These are phyloP conservation scores for Latrodectus elegans DNA, from an alignment of 2,888 invertebrate species.

Conservation along the genomic window DNA sequence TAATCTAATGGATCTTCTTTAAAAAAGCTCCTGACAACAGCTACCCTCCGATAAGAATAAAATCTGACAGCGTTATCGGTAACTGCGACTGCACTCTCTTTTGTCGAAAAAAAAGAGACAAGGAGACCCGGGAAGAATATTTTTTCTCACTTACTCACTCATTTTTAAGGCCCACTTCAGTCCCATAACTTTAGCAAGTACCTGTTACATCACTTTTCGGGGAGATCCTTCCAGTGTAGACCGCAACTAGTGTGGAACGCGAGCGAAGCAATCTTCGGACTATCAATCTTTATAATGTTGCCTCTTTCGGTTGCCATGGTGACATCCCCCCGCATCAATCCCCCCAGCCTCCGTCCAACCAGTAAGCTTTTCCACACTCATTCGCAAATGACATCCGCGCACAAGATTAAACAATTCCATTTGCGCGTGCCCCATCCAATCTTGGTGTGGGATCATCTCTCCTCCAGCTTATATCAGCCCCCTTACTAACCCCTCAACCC, in stretches of 20 bases:
- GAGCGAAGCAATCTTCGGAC: slow-evolving; percentile 11
- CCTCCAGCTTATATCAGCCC: background rate
- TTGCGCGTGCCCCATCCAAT: background rate
- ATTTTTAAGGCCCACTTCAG: slow-evolving; percentile 2
- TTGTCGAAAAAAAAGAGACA: too few species aligned
- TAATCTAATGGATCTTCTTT: background rate
- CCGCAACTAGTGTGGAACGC: slow-evolving; percentile 64
- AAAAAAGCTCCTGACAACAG: background rate
- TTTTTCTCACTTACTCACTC: background rate
- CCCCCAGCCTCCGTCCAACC: slow-evolving; percentile 31
- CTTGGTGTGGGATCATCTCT: background rate
- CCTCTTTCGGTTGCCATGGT: slow-evolving; percentile 47
- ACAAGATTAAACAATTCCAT: slow-evolving; percentile 3
- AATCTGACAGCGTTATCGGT: too few species aligned
- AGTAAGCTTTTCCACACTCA: slow-evolving; percentile 28
- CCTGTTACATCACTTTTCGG: slow-evolving; percentile 52
- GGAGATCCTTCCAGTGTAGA: slow-evolving; percentile 1
- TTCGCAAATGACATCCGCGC: slow-evolving; percentile 3
- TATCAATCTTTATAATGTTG: slow-evolving; percentile 69
- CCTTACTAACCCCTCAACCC: background rate
- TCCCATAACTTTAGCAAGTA: background rate
- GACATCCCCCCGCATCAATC: background rate
- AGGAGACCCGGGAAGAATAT: background rate
- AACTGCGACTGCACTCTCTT: too few species aligned
- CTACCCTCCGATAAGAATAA: background rate